Conservation (phyloP, 1,140 invertebrate genomes). For the Protaetia brevitarsis region DNA sequence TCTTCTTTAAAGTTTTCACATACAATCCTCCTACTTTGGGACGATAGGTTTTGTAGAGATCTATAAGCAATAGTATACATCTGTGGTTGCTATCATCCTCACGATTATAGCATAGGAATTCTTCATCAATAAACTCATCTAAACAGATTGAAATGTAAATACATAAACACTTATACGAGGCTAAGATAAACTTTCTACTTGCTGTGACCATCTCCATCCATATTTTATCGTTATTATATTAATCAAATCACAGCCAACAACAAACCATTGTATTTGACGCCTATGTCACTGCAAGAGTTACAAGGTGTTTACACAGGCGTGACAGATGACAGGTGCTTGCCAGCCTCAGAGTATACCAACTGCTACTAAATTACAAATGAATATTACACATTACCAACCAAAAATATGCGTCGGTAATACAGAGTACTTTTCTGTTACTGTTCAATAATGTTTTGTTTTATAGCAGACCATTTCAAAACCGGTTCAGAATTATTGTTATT, state of each 20-base stretch:
- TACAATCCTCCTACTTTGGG: not conserved
- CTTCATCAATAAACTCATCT: not conserved
- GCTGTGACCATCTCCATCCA: not conserved
- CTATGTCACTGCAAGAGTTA: not conserved
- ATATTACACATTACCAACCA: not conserved
- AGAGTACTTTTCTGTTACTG: not conserved
- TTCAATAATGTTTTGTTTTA: not conserved
- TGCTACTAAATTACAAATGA: not conserved
- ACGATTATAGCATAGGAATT: not conserved
- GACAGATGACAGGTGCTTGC: not conserved
- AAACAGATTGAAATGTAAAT: not conserved
- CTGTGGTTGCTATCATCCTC: not conserved
- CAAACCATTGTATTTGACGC: not conserved
- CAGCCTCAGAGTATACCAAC: not conserved
- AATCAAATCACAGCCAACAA: not conserved
- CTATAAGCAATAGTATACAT: not conserved
- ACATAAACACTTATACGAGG: not conserved
- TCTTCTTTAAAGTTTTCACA: slow-evolving; percentile 9
- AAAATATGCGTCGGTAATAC: not conserved
- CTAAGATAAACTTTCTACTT: not conserved
- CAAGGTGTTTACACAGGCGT: not conserved
- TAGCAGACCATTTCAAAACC: not conserved
- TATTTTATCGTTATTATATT: not conserved
- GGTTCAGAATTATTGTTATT: not conserved
- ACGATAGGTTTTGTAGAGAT: slow-evolving; percentile 2